Conservation (phyloP, 2,797 vertebrate genomes). For the Brachyrhaphis roseni region DNA sequence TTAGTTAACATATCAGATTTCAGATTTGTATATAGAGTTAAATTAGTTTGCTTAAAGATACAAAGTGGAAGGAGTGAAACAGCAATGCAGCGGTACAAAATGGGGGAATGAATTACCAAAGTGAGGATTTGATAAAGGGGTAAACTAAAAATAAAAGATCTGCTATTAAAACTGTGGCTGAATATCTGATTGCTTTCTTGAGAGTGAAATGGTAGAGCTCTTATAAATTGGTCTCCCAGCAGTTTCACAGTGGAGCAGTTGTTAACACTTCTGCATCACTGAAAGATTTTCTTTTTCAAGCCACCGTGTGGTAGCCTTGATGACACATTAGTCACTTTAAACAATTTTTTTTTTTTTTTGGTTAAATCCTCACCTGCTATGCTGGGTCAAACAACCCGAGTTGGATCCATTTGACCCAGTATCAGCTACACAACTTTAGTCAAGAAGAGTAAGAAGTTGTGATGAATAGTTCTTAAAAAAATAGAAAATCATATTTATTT, state of each 20-base stretch:
- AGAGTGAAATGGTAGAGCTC: background rate
- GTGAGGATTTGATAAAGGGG: background rate
- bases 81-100: background rate
- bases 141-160: background rate
- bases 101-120: background rate
- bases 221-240: background rate
- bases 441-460: background rate
- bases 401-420: background rate
- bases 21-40: background rate
- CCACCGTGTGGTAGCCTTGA: background rate
- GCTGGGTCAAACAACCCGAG: background rate
- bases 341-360: background rate
- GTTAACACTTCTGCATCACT: background rate
- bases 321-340: background rate
- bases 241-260: background rate
- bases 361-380: background rate
- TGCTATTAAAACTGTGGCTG: background rate
- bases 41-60: background rate
- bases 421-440: background rate
- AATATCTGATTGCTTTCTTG: background rate
- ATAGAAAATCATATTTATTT: background rate
- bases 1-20: too few species aligned
- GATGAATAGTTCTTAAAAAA: background rate
- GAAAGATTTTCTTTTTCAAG: background rate
- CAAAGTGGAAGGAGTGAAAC: background rate